Conservation (phyloP, 2,797 vertebrate genomes). For the Meda fulgida region DNA sequence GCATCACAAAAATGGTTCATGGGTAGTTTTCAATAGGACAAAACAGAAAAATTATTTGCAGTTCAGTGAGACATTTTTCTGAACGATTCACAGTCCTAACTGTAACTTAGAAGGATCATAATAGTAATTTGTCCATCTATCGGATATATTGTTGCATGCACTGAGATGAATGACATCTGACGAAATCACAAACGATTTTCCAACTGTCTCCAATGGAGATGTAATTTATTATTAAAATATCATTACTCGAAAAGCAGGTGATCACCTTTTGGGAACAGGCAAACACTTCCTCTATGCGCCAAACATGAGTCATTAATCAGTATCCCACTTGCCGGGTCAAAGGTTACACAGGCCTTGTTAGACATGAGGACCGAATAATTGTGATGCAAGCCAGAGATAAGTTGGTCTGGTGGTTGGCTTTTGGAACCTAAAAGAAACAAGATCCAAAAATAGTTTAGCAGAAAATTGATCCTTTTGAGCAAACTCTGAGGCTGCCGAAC, state of each 20-base stretch:
- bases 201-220: background rate
- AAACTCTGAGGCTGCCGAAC: background rate
- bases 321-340: constrained; percentile 67
- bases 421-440: constrained; percentile 58
- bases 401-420: constrained; percentile 1
- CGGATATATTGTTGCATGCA: background rate
- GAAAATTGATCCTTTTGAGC: background rate
- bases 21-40: background rate
- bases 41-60: background rate
- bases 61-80: background rate
- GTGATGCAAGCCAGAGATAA: constrained; percentile 52
- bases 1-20: background rate
- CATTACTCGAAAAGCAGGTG: background rate
- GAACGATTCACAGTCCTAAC: background rate
- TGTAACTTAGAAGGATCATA: background rate
- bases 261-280: constrained; percentile 77
- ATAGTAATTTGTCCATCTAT: background rate
- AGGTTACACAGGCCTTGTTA: constrained; percentile 67
- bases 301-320: constrained; percentile 62
- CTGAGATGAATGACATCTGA: background rate
- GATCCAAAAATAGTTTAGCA: constrained; percentile 19
- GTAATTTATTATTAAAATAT: background rate
- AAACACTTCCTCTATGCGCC: constrained; percentile 70
- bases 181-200: background rate
- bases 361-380: constrained; percentile 54